Evolutionary conservation across 2,797 vertebrate species (phyloP), one percentile per base, ranked within the genome.

Genomic region (Petrocephalus schoutedeni): DNA sequence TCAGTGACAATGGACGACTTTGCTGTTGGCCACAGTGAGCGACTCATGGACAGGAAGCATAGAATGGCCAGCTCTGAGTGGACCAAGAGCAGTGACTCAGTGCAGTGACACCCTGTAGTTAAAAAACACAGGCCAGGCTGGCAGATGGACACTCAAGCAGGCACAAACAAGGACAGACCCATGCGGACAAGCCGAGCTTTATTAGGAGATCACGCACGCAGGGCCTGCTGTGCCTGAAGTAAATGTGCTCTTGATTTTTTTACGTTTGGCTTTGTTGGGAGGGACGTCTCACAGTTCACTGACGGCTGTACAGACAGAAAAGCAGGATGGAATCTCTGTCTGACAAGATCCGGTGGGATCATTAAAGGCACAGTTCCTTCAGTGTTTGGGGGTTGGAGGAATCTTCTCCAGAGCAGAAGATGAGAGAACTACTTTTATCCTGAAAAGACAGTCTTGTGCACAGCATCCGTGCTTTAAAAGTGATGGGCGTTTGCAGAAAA

Each of bases 151-250:
- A 28, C 82, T 10, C 51, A 58, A 9, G 58, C 57, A 67, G 80
- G 45, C 16, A 80, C 64, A 71, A 86, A 87, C 14, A 12, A 67
- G 28, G 56, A 49, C 2, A 23, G 16, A 19, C 49, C 45, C 45
- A 54, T 88, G 83, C 87, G 59, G 71, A 59, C 19, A 86, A 59
- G 45, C 86, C 56, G 41, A 89, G 82, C 53, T 89, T 89, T 88
- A 88, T 86, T 89, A 88, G 49, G 80, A 85, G 64, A 53, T 86
- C 87, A 67, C 87, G 59, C 23, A 77, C 58, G 0, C 1, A 3
- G 82, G 16, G 21, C 71, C 80, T 57, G 56, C 45, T 36, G 28
- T 53, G 87, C 53, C 54, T 56, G 51, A 67, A 53, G 14, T 67
- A 53, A 53, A 85, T n/a, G 53, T 28, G 49, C 19, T 87, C 23